Evolutionary conservation across 2,113 vertebrate species (phyloP).

Genomic region (Xiphias gladius): DNA sequence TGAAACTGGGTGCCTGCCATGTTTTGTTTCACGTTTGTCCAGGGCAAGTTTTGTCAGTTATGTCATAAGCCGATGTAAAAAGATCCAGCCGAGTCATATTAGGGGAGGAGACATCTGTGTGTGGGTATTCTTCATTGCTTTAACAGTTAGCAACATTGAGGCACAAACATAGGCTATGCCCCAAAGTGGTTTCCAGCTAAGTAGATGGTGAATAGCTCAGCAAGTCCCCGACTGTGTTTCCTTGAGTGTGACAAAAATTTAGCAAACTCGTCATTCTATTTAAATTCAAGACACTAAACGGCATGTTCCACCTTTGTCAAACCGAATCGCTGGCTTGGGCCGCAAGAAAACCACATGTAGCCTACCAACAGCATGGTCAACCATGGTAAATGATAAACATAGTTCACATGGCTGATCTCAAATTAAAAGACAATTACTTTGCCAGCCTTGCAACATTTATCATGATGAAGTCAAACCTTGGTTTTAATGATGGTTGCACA

Average conservation of each 20-base stretch:
- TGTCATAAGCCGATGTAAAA: neutral
- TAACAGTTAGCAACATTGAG: neutral
- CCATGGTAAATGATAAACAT: neutral
- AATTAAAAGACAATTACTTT: neutral
- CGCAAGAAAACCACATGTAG: neutral
- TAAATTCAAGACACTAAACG: neutral
- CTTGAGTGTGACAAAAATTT: neutral
- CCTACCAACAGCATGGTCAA: neutral
- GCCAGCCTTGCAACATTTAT: neutral
- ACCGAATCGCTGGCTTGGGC: neutral
- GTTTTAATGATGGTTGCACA: neutral
- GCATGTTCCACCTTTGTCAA: neutral
- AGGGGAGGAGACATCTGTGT: neutral
- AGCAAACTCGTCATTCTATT: neutral
- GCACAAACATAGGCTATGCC: conserved; percentile 10
- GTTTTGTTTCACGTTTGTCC: conserved; percentile 3
- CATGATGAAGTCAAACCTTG: neutral
- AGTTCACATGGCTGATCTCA: neutral
- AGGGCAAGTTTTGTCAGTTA: neutral
- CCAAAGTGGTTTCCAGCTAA: neutral
- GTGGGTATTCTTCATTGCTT: neutral
- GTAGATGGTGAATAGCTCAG: no score
- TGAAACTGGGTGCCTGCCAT: neutral
- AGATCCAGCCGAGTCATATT: neutral
- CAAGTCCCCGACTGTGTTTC: neutral